A percentile compares a stretch with the other conserved stretches of the same genome.
phyloP scores from a whole-genome alignment of 2,797 vertebrate genomes.

The Oreochromis grahami region DNA sequence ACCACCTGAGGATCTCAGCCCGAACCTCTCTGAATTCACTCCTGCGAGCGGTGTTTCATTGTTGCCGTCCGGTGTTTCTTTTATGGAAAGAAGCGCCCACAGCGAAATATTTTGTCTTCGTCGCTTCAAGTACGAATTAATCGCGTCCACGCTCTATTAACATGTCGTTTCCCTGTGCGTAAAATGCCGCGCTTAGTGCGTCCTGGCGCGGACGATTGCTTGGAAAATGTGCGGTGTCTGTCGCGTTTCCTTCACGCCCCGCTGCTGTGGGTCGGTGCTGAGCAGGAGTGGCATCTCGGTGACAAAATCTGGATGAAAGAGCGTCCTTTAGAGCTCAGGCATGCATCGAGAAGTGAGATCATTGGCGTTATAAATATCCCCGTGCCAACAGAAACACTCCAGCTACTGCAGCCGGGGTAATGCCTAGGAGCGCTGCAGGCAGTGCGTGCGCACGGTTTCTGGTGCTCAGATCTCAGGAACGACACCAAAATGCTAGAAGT shows the following conservation, averaged over 20 bases:
- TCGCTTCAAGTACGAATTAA: background rate
- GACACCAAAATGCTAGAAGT: slow-evolving; percentile 58
- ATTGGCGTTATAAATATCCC: slow-evolving; percentile 91
- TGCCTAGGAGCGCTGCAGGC: slow-evolving; percentile 70
- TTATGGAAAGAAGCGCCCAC: background rate
- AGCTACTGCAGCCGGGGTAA: slow-evolving; percentile 70
- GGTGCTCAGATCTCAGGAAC: slow-evolving; percentile 41
- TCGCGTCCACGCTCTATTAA: background rate
- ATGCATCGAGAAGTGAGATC: slow-evolving; percentile 84
- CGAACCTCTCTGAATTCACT: background rate
- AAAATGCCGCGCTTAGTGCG: slow-evolving; percentile 59
- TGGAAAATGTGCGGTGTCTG: slow-evolving; percentile 23
- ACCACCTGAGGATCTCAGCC: slow-evolving; percentile 23
- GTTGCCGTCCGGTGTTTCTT: background rate
- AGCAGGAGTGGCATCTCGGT: slow-evolving; percentile 62
- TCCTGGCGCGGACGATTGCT: slow-evolving; percentile 39
- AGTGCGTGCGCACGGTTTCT: slow-evolving; percentile 36
- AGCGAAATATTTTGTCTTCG: background rate
- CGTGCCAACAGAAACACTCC: slow-evolving; percentile 68
- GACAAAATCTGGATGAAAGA: slow-evolving; percentile 49
- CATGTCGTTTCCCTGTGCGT: slow-evolving; percentile 60
- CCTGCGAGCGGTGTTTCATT: background rate
- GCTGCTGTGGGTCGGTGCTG: slow-evolving; percentile 31
- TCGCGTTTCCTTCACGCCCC: slow-evolving; percentile 46
- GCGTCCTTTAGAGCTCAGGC: slow-evolving; percentile 74